phyloP scores from a whole-genome alignment of 2,888 invertebrate species.

The Timema cristinae region DNA sequence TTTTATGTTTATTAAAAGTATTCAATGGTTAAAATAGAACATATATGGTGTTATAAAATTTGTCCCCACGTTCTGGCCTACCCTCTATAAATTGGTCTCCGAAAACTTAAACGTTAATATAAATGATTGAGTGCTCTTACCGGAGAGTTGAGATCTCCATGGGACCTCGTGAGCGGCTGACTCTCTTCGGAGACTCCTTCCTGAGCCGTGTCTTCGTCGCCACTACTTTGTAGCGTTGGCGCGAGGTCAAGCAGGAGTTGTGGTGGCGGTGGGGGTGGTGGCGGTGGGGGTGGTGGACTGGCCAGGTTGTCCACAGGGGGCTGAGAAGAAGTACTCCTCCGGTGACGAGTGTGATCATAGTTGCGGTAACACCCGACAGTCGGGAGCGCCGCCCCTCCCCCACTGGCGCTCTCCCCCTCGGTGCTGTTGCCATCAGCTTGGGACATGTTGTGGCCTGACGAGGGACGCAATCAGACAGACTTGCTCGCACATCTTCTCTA shows the following conservation, averaged over 20 bases:
- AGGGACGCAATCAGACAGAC: conserved; percentile 18
- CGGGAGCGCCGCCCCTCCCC: conserved; percentile 35
- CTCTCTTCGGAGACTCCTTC: conserved; percentile 22
- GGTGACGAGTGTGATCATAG: conserved; percentile 39
- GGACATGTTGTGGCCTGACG: conserved; percentile 84
- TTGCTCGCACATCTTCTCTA: neutral
- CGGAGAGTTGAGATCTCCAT: conserved; percentile 41
- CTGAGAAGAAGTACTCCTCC: conserved; percentile 50
- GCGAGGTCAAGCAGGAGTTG: conserved; percentile 33
- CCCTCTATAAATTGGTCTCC: no score
- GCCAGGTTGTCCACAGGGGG: conserved; percentile 2
- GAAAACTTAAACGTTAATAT: no score
- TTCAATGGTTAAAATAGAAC: no score
- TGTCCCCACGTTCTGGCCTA: no score
- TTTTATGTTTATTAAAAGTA: no score
- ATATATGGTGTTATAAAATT: no score
- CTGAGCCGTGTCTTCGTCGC: neutral
- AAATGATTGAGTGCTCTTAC: conserved; percentile 19
- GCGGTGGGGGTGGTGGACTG: conserved; percentile 24
- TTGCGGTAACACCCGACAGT: conserved; percentile 26
- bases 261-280: conserved; percentile 32
- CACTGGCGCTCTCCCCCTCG: conserved; percentile 59
- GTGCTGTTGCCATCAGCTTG: conserved; percentile 83
- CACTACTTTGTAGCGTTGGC: conserved; percentile 22
- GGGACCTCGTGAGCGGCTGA: conserved; percentile 29